Evolutionary conservation across 2,888 invertebrate genomes (phyloP).

Genomic region (Pachliopta kotzebuea): DNA sequence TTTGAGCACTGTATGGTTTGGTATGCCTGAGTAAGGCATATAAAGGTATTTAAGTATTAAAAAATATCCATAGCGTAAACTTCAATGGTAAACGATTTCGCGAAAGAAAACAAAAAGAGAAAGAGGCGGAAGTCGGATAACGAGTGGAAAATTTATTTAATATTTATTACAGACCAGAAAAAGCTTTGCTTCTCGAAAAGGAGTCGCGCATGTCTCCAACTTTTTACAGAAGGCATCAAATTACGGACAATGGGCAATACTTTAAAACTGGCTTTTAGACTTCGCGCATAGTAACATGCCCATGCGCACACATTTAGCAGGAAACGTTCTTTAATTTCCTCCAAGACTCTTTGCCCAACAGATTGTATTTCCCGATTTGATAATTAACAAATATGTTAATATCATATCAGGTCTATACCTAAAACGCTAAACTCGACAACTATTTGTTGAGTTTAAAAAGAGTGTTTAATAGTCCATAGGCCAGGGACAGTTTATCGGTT

Average conservation of each 20-base stretch:
- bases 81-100: constrained; percentile 24
- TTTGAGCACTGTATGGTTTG: not conserved
- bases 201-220: constrained; percentile 8
- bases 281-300: constrained; percentile 10
- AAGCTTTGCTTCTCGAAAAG: constrained; percentile 21
- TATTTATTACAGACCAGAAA: constrained; percentile 26
- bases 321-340: constrained; percentile 10
- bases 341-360: not conserved
- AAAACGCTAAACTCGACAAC: too few relatives aligned
- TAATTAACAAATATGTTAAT: not conserved
- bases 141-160: constrained; percentile 29
- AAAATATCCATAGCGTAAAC: constrained; percentile 2
- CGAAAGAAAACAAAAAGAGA: constrained; percentile 16
- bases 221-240: constrained; percentile 22
- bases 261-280: constrained; percentile 20
- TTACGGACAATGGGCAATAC: constrained; percentile 22
- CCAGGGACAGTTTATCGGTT: constrained; percentile 16
- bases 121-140: constrained; percentile 5
- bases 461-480: constrained; percentile 15
- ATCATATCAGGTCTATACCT: not conserved
- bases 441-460: constrained; percentile 5
- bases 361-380: not conserved
- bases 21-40: constrained; percentile 2
- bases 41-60: constrained; percentile 2
- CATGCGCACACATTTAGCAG: constrained; percentile 12